Base-by-base conservation (phyloP, 92 coral and sea anemone species). In the Desmophyllum pertusum region DNA sequence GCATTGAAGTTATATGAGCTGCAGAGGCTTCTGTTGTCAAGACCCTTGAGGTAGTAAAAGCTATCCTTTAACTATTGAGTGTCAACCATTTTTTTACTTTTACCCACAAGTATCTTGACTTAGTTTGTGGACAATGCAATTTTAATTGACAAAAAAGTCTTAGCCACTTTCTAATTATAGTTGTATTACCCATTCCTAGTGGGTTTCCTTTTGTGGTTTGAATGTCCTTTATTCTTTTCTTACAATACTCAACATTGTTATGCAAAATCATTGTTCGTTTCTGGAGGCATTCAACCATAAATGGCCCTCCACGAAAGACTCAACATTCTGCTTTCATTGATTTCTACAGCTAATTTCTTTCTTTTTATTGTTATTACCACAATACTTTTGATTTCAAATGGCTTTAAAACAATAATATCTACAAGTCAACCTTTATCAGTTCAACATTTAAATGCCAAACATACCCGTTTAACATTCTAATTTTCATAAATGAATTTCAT, bases 171-270 rank as follows among this genome's bases (percentile, higher is more conserved):
- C 48, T 11, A 27, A 79, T 68, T 80, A 51, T 51, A 21, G 30
- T 46, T 68, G 25, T 19, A 0, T 30, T 23, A 37, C 15, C 84
- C 50, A n/a, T 68, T 39, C 69, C 55, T 37, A 1, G 67, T 50
- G 29, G 61, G 13, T 37, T 80, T 68, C 27, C 73, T 38, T 36
- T 33, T 17, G 45, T 37, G 73, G 29, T 19, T 21, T 6, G 15
- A 41, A 41, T 52, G 39, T 43, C 41, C 70, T 73, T 55, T n/a
- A 80, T 80, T 55, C 70, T 62, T 21, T 18, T 59, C 68, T 45
- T 53, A 9, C 70, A 53, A 72, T 72, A 48, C 52, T 59, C 19
- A 19, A 40, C 40, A 82, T 82, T 82, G 86, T 82, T 57, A 82
- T 82, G 86, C 79, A 55, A 82, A 82, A 36, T 55, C 23, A 29